These are phyloP conservation scores for Seladonia tumulorum DNA, from an alignment of 2,888 invertebrate species.

Conservation along the genomic window DNA sequence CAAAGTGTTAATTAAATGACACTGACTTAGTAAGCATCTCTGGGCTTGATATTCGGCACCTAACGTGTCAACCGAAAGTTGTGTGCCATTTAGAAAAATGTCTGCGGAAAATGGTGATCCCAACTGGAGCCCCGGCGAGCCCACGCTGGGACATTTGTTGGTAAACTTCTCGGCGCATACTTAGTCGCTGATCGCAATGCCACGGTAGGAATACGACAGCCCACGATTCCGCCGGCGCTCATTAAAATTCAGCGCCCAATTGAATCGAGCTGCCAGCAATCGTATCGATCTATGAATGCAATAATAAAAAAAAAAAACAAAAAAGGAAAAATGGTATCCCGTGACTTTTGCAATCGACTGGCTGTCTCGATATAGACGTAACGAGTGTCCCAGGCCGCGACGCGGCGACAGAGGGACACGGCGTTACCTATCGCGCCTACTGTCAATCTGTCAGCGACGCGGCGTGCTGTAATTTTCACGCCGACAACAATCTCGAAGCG, in stretches of 20 bases:
- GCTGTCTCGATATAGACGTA: slow-evolving; percentile 50
- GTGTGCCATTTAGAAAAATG: not conserved
- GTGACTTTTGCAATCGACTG: slow-evolving; percentile 26
- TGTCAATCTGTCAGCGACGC: slow-evolving; percentile 57
- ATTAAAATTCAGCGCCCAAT: not conserved
- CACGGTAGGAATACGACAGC: not conserved
- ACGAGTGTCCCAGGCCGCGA: slow-evolving; percentile 37
- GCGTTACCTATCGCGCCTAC: slow-evolving; percentile 57
- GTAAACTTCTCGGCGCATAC: not conserved
- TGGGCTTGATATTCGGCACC: too few relatives aligned
- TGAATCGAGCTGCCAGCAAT: not conserved
- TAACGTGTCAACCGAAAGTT: too few relatives aligned
- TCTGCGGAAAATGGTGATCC: not conserved
- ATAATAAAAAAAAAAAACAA: too few relatives aligned
- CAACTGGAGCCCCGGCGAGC: not conserved
- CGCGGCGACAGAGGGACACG: slow-evolving; percentile 36
- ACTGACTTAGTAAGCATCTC: too few relatives aligned
- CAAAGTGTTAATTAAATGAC: too few relatives aligned
- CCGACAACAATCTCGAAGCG: slow-evolving; percentile 50
- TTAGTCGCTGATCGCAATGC: not conserved
- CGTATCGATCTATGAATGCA: not conserved
- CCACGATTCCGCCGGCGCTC: not conserved
- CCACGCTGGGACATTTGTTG: not conserved
- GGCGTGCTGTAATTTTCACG: slow-evolving; percentile 57
- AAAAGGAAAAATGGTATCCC: not conserved